A percentile compares a stretch with the other conserved stretches of the same genome.
Evolutionary conservation across 2,797 vertebrate genomes (phyloP).

Genomic region (Geotrypetes seraphini): DNA sequence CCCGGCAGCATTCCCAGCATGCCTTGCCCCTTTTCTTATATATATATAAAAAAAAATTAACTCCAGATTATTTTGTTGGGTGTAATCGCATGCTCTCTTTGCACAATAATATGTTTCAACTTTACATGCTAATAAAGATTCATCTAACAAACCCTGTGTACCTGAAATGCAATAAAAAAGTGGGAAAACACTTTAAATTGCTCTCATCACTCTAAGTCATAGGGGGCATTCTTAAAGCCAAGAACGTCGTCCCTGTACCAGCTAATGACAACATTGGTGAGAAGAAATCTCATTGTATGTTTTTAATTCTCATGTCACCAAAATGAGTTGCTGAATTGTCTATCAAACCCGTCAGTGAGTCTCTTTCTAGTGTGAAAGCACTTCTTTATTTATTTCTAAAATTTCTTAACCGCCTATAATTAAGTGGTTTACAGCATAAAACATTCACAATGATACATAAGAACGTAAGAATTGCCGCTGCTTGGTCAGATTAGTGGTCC

Average conservation of each 20-base stretch:
- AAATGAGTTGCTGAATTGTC: not conserved
- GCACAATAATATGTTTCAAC: conserved; percentile 20
- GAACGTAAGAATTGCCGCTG: too few species aligned
- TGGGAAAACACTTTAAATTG: conserved; percentile 14
- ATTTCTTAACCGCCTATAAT: too few species aligned
- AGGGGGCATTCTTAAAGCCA: conserved; percentile 2
- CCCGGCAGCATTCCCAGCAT: too few species aligned
- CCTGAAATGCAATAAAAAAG: conserved; percentile 24
- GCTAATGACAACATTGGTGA: not conserved
- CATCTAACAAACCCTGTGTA: conserved; percentile 14
- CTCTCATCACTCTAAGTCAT: conserved; percentile 19
- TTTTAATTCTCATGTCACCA: conserved; percentile 3
- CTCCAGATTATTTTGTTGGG: conserved; percentile 9
- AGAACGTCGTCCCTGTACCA: not conserved
- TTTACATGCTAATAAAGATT: conserved; percentile 18
- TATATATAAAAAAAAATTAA: conserved; percentile 22
- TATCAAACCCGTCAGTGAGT: too few species aligned
- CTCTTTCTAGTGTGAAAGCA: too few species aligned
- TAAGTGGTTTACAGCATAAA: too few species aligned
- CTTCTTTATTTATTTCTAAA: too few species aligned
- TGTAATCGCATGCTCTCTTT: conserved; percentile 2
- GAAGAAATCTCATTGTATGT: conserved; percentile 8
- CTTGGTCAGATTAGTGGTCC: too few species aligned
- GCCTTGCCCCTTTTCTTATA: too few species aligned
- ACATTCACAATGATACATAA: too few species aligned